Base-by-base conservation (phyloP, 2,888 invertebrate species). In the Leptarthrus brevirostris region DNA sequence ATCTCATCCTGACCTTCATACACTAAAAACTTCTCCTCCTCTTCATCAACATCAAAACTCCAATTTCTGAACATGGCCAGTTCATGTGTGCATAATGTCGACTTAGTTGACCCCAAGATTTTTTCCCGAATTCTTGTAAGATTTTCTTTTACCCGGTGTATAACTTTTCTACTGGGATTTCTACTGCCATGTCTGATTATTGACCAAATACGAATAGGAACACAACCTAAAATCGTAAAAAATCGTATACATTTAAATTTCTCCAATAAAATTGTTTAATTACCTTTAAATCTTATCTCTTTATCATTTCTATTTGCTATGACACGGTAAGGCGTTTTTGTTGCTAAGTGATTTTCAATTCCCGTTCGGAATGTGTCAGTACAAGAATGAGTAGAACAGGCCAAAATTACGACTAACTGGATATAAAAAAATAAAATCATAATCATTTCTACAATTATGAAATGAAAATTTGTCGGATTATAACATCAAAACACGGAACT, bases 1-100 rank as follows among this genome's bases (percentile, higher is more conserved):
- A 93, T 89, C 84, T 95, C 94, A 80, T 90, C 89, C 80, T 91
- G 90, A 0, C 94, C 94, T 82, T 93, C 93, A n/a, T 86, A 83
- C 0, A 91, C 88, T 53, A 95, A 83, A 77, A 85, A 85, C 80
- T 91, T 92, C 53, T 89, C 87, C 75, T 90, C 85, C 0, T 87
- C 84, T 8, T 83, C 78, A 26, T 87, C 83, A 12, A 91, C 81
- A 64, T 85, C 82, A 66, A 86, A 83, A 52, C 85, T 83, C 94
- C 94, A 94, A 22, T 87, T 83, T 74, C 86, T 81, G 36, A 93
- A 82, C 44, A 81, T 80, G 2, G 79, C 74, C 0, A 82, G 44
- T 49, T 84, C 81, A 18, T 80, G 79, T n/a, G 80, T 77, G 86
- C 90, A 90, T 81, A 87, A 85, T n/a, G 86, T 85, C 34, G 79